Base-by-base conservation (phyloP, 2,888 invertebrate genomes). In the Galerucella calmariensis region DNA sequence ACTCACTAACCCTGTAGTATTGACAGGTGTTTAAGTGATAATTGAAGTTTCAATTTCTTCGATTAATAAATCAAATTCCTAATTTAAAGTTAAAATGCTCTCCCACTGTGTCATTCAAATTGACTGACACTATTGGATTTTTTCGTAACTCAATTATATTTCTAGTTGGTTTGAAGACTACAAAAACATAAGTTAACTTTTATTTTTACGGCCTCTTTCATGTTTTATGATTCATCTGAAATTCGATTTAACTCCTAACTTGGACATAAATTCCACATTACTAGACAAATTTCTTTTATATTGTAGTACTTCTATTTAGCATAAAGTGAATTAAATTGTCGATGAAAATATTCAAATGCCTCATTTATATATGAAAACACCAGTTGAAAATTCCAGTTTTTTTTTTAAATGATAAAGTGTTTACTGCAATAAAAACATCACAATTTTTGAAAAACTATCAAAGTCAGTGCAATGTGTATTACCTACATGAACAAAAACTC, bases 391-490 rank as follows among this genome's bases (percentile, higher is more conserved):
- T 67, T 41, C 35, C 6, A 35, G 35, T 4, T 65, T 44, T 35
- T 65, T 44, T 35, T 20, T 20, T 20, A 20, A 20, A 20, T 20
- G 12, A 62, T n/a, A 20, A 62, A 56, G 67, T 56, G 35, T 67
- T 12, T 27, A 16, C 41, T 24, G 53, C 20, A 41, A 56, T 48
- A 56, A 67, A 67, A 67, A 67, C 53, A 27, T 56, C 56, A 27
- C 53, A 41, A 35, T 53, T 67, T 67, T 1, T 56, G n/a, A 41
- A 10, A 56, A 35, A n/a, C 67, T 10, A 56, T 67, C 56, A 56
- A 67, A 56, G 56, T 35, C 67, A n/a, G 9, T 16, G n/a, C 56
- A 56, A n/a, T 4, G 67, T 6, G 61, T 16, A 62, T 35, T 20
- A 20, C 20, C 20, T 20, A 20, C 20, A 35, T 27, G 3, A 27